Base-by-base conservation (phyloP, 2,888 invertebrate genomes). In the Antheraea assamensis region DNA sequence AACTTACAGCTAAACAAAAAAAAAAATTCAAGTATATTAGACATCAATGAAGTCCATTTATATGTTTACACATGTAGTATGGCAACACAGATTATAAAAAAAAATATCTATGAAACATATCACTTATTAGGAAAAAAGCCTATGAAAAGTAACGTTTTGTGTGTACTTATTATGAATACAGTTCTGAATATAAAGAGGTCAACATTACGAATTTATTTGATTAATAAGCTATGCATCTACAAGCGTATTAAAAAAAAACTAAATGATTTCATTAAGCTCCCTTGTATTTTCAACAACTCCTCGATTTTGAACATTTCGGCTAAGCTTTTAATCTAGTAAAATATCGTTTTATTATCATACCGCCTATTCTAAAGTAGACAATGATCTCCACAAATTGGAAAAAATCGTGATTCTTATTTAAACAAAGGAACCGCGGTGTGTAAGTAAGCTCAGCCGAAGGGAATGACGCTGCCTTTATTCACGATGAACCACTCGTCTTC, bases 391-490 rank as follows among this genome's bases (percentile, higher is more conserved):
- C 75, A 78, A 78, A 82, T 79, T 74, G 61, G 61, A 75, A 83
- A 80, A 84, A 83, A 80, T 83, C 83, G 82, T 84, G 76, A 81
- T 83, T 81, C 77, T 80, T 83, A 80, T 85, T 82, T 82, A 80
- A 78, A 79, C 81, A 84, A 75, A 73, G 76, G 74, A 75, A 76
- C 74, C 76, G 55, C 77, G 74, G 75, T 74, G 77, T 78, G 72
- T 76, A 75, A 70, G 72, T 76, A 75, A 70, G 70, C 70, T 70
- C 42, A 70, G n/a, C 55, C 27, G 75, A 73, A 71, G 71, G 72
- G 76, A 75, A 80, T 85, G 85, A 86, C 82, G 78, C 72, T 75
- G 78, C 82, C 81, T 78, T 77, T 68, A 35, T 70, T 42, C 42
- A 77, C 77, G 79, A 79, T 78, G 81, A 75, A 58, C 77, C 76